Evolutionary conservation across 2,888 invertebrate genomes (phyloP).

Genomic region (Rhamnusium bicolor): DNA sequence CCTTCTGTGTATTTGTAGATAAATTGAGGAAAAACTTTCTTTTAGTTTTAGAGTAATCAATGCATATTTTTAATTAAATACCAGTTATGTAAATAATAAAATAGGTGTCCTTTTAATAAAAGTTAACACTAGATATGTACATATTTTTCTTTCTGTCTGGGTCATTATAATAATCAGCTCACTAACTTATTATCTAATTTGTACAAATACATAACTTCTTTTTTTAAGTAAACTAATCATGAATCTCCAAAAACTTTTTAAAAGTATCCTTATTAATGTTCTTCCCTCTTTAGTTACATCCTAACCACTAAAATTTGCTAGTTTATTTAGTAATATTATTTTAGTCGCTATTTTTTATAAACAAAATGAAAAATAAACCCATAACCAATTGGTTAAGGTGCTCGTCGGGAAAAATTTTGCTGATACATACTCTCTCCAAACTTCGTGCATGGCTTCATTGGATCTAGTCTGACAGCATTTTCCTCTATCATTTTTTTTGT

Average conservation of each 20-base stretch:
- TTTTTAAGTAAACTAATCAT: neutral
- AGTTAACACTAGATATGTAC: neutral
- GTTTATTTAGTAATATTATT: too few species aligned
- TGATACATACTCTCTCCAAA: too few species aligned
- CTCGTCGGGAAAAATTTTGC: neutral
- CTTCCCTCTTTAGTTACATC: slow-evolving; percentile 21
- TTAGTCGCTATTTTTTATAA: neutral
- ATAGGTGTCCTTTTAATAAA: neutral
- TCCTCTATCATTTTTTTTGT: too few species aligned
- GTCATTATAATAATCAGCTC: neutral
- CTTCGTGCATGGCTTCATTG: too few species aligned
- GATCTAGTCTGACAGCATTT: too few species aligned
- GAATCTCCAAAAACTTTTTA: neutral
- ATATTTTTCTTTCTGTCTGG: neutral
- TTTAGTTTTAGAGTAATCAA: too few species aligned
- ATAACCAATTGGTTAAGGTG: too few species aligned
- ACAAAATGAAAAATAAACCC: neutral
- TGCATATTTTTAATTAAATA: too few species aligned
- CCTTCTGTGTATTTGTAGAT: too few species aligned
- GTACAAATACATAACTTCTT: neutral
- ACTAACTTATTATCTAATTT: slow-evolving; percentile 5
- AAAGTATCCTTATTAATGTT: neutral
- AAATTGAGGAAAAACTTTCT: too few species aligned
- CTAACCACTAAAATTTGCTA: too few species aligned
- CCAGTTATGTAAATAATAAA: too few species aligned